Evolutionary conservation across 1,140 invertebrate species (phyloP).

Genomic region (Drosophila serrata): DNA sequence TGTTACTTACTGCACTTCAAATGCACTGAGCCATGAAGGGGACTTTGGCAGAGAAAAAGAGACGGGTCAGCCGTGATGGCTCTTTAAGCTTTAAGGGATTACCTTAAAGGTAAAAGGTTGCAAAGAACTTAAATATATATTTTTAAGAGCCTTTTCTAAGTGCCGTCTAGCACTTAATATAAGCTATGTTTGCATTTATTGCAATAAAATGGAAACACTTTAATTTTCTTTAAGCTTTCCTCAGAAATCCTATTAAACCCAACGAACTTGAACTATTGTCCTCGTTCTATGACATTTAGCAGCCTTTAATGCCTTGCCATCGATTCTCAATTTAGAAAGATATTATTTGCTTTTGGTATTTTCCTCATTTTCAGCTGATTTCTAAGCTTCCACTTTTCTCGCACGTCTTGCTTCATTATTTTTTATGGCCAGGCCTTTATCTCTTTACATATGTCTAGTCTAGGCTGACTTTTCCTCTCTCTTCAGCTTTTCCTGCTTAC

Average conservation of each 20-base stretch:
- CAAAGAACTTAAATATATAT: background rate
- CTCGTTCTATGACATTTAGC: background rate
- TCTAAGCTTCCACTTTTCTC: conserved; percentile 8
- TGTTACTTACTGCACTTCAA: conserved; percentile 78
- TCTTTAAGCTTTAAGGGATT: conserved; percentile 11
- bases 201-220: background rate
- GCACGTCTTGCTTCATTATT: conserved; percentile 70
- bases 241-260: background rate
- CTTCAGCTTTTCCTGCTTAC: background rate
- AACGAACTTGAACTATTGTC: conserved; percentile 36
- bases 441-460: conserved; percentile 60
- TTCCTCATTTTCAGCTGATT: conserved; percentile 56
- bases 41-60: conserved; percentile 27
- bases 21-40: conserved; percentile 65
- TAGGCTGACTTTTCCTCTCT: background rate
- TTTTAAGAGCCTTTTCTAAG: background rate
- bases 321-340: conserved; percentile 51
- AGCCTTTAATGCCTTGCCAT: conserved; percentile 35
- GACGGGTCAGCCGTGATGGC: background rate
- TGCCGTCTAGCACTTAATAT: background rate
- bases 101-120: conserved; percentile 12
- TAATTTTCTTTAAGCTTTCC: background rate
- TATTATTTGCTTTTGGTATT: conserved; percentile 26
- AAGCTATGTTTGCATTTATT: background rate
- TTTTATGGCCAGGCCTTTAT: conserved; percentile 72